Percentiles rank a stretch among this genome's conserved stretches.
These are phyloP conservation scores for Tetramorium bicarinatum DNA, from an alignment of 2,888 invertebrate species.

Conservation along the genomic window DNA sequence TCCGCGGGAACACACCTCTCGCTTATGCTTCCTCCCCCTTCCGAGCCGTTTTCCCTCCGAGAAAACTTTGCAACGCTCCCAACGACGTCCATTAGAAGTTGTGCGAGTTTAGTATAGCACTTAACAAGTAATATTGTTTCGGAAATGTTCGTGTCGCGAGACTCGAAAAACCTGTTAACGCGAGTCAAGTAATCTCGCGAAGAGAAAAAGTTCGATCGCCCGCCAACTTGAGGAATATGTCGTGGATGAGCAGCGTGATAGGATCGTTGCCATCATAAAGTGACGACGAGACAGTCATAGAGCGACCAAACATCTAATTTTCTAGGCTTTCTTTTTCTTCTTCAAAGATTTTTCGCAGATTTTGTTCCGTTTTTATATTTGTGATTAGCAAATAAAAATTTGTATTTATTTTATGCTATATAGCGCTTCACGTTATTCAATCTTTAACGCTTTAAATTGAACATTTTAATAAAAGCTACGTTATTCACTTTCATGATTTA, in stretches of 20 bases:
- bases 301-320: background rate
- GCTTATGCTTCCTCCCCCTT: background rate
- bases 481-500: background rate
- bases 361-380: background rate
- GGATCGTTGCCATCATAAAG: conserved; percentile 23
- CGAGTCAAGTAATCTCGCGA: conserved; percentile 49
- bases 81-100: conserved; percentile 74
- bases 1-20: conserved; percentile 21
- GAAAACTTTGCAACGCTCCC: conserved; percentile 65
- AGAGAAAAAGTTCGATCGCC: conserved; percentile 51
- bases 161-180: conserved; percentile 54
- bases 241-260: conserved; percentile 30
- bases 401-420: background rate
- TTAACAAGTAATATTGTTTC: conserved; percentile 73
- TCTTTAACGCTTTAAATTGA: background rate
- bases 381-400: background rate
- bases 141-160: conserved; percentile 61
- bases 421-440: background rate
- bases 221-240: conserved; percentile 39
- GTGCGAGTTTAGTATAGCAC: conserved; percentile 69
- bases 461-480: background rate
- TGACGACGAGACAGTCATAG: background rate
- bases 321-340: background rate
- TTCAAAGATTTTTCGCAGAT: background rate
- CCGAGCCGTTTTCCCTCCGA: conserved; percentile 20